Conservation (phyloP, 2,113 vertebrate genomes). For the Brachyistius frenatus region DNA sequence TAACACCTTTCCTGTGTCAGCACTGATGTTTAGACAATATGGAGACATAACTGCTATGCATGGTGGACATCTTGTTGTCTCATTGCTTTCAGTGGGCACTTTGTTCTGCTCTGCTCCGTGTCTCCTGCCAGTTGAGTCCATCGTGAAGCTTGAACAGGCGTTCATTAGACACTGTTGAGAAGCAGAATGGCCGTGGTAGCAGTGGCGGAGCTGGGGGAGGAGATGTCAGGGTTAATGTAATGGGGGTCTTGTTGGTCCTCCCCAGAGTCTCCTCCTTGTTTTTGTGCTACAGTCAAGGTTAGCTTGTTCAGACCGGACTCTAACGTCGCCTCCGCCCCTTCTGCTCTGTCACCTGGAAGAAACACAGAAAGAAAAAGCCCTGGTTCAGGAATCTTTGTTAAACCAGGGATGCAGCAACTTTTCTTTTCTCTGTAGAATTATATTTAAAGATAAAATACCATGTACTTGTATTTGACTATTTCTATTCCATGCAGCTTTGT, state of each 20-base stretch:
- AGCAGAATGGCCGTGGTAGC: conserved; percentile 55
- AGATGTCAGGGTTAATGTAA: conserved; percentile 39
- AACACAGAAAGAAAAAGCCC: not conserved
- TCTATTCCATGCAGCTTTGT: no score
- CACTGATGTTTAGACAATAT: conserved; percentile 28
- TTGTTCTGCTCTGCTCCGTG: not conserved
- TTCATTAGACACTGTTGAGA: conserved; percentile 67
- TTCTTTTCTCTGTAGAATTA: not conserved
- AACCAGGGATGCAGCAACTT: not conserved
- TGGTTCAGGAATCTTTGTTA: not conserved
- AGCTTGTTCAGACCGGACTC: conserved; percentile 74
- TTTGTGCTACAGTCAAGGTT: conserved; percentile 65
- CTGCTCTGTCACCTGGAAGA: conserved; percentile 81
- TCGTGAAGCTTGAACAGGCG: not conserved
- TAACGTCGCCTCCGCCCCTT: conserved; percentile 79
- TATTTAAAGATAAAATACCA: no score
- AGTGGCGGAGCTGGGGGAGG: conserved; percentile 32
- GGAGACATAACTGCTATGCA: conserved; percentile 7
- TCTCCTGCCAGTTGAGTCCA: not conserved
- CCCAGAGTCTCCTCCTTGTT: conserved; percentile 48
- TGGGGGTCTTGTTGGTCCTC: conserved; percentile 49
- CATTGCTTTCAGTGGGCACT: not conserved
- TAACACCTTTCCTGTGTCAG: conserved; percentile 43
- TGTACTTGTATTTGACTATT: no score
- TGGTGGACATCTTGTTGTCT: not conserved